Evolutionary conservation across 2,797 vertebrate genomes (phyloP).

Genomic region (Botia almorhae): DNA sequence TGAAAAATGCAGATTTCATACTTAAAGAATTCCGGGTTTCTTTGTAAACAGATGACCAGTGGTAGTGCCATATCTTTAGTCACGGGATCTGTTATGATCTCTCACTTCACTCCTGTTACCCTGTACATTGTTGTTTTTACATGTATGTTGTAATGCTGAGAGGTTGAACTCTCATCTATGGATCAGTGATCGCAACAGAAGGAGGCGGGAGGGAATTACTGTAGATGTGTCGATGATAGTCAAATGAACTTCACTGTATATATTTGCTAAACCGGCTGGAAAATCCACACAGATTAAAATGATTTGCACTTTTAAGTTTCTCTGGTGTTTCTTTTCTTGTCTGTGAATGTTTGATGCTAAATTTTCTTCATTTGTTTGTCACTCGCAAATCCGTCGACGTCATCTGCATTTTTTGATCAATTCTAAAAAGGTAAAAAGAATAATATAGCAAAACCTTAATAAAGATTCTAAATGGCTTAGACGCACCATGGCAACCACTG

Average conservation of each 20-base stretch:
- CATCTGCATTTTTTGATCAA: too few relatives aligned
- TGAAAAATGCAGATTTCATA: slow-evolving; percentile 18
- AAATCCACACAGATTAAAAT: slow-evolving; percentile 77
- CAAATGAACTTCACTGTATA: slow-evolving; percentile 80
- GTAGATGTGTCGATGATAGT: slow-evolving; percentile 66
- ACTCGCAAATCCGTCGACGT: neutral
- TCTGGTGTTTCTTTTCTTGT: slow-evolving; percentile 21
- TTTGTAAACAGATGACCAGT: slow-evolving; percentile 31
- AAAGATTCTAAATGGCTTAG: too few relatives aligned
- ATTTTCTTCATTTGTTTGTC: neutral
- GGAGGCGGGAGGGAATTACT: slow-evolving; percentile 55
- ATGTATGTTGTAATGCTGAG: slow-evolving; percentile 66
- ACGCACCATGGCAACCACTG: too few relatives aligned
- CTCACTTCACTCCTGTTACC: slow-evolving; percentile 52
- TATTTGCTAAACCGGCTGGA: slow-evolving; percentile 74
- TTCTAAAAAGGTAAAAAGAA: too few relatives aligned
- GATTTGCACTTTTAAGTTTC: slow-evolving; percentile 82
- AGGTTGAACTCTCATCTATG: slow-evolving; percentile 55
- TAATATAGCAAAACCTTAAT: too few relatives aligned
- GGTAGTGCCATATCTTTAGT: slow-evolving; percentile 72
- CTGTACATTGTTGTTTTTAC: slow-evolving; percentile 66
- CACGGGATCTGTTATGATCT: slow-evolving; percentile 62
- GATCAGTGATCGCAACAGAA: slow-evolving; percentile 52
- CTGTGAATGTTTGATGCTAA: neutral
- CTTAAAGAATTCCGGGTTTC: slow-evolving; percentile 21